Evolutionary conservation across 1,140 invertebrate species (phyloP), one percentile per base, ranked within the genome.

Genomic region (Drosophila persimilis): DNA sequence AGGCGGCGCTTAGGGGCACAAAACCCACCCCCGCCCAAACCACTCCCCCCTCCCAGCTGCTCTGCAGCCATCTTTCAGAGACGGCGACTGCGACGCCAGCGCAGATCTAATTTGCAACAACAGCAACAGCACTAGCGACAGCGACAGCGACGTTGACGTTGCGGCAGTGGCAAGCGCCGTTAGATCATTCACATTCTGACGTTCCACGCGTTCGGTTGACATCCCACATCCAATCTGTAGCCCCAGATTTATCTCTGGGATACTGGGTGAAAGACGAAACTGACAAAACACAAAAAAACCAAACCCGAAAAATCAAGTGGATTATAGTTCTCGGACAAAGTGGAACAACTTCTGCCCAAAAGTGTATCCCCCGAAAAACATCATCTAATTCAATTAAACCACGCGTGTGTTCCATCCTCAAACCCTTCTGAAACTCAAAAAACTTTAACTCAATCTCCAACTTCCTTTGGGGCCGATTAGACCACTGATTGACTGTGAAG

Each of bases 171-270:
- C 67, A 59, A 31, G 57, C 62, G 58, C 75, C 63, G 79, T 89
- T 77, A 88, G 83, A 88, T 89, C 83, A 88, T 89, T 88, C 83
- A 79, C 79, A 79, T 70, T 57, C 75, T 73, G 72, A 61, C 79
- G 67, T 83, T 88, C 55, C 72, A 76, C 84, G 83, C 75, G 83
- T 79, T 88, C 83, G 83, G 83, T 88, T 66, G 66, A 63, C 44
- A 69, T 39, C 39, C 48, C 20, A n/a, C 17, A 58, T 70, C 47
- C 41, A 41, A 8, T 9, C 46, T 5, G 17, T 29, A 24, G 2
- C 13, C 29, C 41, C 24, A 17, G 13, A 47, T 31, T 60, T 62
- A 72, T 47, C 56, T 56, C 56, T 65, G 66, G 31, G 31, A 39
- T 13, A 22, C 31, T 39, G 2, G 22, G 6, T 9, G 20, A 52